Evolutionary conservation across 2,888 invertebrate genomes (phyloP).

Genomic region (Epinotia ramella): DNA sequence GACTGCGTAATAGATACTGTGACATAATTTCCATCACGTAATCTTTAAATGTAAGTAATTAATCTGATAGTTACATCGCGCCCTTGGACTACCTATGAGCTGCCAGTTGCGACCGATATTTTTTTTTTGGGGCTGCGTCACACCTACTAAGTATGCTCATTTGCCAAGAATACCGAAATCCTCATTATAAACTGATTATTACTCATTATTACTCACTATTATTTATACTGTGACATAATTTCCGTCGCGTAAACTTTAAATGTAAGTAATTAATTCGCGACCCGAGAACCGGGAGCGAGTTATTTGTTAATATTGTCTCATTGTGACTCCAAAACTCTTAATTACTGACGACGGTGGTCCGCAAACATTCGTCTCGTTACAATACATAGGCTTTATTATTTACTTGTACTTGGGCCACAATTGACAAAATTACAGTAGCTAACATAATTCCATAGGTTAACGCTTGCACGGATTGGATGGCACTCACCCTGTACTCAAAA

Average conservation of each 20-base stretch:
- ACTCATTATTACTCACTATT: no score
- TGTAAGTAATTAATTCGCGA: slow-evolving; percentile 45
- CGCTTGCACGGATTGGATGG: not conserved
- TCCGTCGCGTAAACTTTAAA: no score
- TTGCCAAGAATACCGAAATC: no score
- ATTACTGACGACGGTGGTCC: slow-evolving; percentile 80
- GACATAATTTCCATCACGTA: slow-evolving; percentile 17
- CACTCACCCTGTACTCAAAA: not conserved
- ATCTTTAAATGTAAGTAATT: no score
- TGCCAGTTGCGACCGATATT: no score
- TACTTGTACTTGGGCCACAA: slow-evolving; percentile 62
- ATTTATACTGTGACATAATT: no score
- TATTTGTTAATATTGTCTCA: slow-evolving; percentile 70
- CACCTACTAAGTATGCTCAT: no score
- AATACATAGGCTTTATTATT: slow-evolving; percentile 79
- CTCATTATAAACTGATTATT: no score
- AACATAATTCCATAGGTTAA: not conserved
- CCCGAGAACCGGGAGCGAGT: slow-evolving; percentile 51
- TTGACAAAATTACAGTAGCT: slow-evolving; percentile 18
- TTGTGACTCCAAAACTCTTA: slow-evolving; percentile 76
- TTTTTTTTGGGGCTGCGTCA: no score
- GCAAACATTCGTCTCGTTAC: slow-evolving; percentile 81
- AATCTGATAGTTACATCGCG: no score
- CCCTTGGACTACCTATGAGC: no score
- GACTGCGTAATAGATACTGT: not conserved